Base-by-base conservation (phyloP, 2,113 vertebrate genomes). In the Erythrocercus mccallii region DNA sequence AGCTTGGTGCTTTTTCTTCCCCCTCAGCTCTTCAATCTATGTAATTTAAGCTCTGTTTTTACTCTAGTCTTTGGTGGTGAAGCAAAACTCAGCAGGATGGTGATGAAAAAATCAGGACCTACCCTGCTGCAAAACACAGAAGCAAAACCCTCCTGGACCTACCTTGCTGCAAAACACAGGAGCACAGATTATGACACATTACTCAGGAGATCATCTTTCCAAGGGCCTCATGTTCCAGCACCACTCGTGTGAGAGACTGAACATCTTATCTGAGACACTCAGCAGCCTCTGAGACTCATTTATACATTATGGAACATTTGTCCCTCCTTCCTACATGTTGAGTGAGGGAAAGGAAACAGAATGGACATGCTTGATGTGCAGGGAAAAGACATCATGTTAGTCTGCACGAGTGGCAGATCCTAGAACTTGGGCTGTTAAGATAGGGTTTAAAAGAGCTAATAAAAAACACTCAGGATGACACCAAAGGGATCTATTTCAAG, bases 131-230 rank as follows among this genome's bases (percentile, higher is more conserved):
- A 88, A 60, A 77, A n/a, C 50, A 45, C 11, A 33, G 27, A n/a
- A 42, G 11, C 40, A 42, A 42, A n/a, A n/a, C n/a, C n/a, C n/a
- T 42, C 40, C 13, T 42, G 57, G 77, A 47, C 28, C 16, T 20
- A 68, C 4, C 37, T 17, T 40, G 37, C 37, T 56, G 50, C 28
- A 88, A 60, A 77, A n/a, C 50, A 45, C 11, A 33, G 27, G 31
- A 47, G 12, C 23, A 57, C 0, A 3, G 24, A 44, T 4, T 12
- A 31, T 0, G 5, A 4, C 42, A 65, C 6, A 1, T 13, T 42
- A 11, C 31, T 38, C 21, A 12, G 15, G 7, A 23, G 15, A 60
- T 27, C 23, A 35, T 33, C 42, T 50, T 70, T 31, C 30, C 3
- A 4, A 45, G 11, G 23, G 11, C 28, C 31, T 79, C 30, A 33